phyloP scores from a whole-genome alignment of 2,797 vertebrate genomes.

The Acrossocheilus wenchowensis region DNA sequence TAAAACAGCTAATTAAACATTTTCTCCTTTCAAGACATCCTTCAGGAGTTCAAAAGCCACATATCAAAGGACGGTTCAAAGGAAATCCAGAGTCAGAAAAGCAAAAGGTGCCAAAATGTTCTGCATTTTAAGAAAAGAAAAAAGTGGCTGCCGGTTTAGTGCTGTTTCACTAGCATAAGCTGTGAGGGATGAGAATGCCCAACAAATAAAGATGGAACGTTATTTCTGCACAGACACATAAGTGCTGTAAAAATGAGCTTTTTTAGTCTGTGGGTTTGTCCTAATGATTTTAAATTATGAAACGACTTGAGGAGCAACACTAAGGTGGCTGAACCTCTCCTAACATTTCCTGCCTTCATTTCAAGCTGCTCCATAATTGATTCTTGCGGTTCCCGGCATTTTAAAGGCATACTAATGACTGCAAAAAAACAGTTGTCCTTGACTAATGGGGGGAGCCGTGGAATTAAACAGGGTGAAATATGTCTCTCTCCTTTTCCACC shows the following conservation, averaged over 20 bases:
- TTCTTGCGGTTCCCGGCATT: neutral
- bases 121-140: conserved; percentile 54
- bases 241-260: conserved; percentile 3
- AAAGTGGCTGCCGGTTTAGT: conserved; percentile 46
- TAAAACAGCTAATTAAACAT: conserved; percentile 76
- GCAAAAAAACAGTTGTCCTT: neutral
- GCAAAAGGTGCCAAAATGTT: conserved; percentile 69
- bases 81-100: conserved; percentile 67
- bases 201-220: conserved; percentile 31
- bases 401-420: conserved; percentile 31
- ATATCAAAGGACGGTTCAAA: conserved; percentile 77
- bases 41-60: conserved; percentile 78
- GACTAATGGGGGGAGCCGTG: neutral
- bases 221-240: neutral
- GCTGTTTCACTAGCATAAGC: neutral
- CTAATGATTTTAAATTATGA: conserved; percentile 26
- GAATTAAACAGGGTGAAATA: neutral
- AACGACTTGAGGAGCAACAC: conserved; percentile 2
- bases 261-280: conserved; percentile 14
- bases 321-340: conserved; percentile 1
- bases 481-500: neutral
- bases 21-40: conserved; percentile 73
- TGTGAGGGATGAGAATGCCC: neutral
- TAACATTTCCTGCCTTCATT: conserved; percentile 27
- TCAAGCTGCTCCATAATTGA: neutral